phyloP scores from a whole-genome alignment of 2,888 invertebrate genomes.

The Malthinus flaveolus region DNA sequence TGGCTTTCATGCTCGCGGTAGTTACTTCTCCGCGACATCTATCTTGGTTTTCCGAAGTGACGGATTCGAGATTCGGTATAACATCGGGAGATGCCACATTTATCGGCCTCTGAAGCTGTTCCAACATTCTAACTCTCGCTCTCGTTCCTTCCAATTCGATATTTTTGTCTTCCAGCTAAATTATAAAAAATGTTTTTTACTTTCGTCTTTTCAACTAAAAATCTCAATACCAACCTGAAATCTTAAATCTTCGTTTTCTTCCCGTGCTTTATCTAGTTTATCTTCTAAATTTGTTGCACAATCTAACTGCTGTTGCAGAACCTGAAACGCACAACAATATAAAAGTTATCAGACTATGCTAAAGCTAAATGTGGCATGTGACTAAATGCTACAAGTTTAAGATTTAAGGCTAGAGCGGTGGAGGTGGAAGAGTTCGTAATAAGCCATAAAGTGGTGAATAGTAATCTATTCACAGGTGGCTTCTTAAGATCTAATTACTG shows the following conservation, averaged over 20 bases:
- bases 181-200: constrained; percentile 25
- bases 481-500: too few species aligned
- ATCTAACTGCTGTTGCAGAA: constrained; percentile 72
- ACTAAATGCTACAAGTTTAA: too few species aligned
- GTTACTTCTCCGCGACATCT: constrained; percentile 54
- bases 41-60: constrained; percentile 50
- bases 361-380: too few species aligned
- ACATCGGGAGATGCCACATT: constrained; percentile 49
- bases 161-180: constrained; percentile 78
- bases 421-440: too few species aligned
- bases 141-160: constrained; percentile 83
- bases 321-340: constrained; percentile 57
- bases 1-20: constrained; percentile 62
- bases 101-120: constrained; percentile 55
- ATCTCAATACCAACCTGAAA: constrained; percentile 66
- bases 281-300: constrained; percentile 68
- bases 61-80: constrained; percentile 53
- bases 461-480: too few species aligned
- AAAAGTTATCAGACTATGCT: neutral
- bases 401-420: too few species aligned
- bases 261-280: constrained; percentile 72
- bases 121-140: constrained; percentile 75
- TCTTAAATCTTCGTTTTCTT: constrained; percentile 79
- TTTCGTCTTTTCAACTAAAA: neutral
- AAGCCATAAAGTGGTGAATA: too few species aligned